Percentiles rank a stretch among this genome's conserved stretches.
phyloP scores from a whole-genome alignment of 92 coral and sea anemone species.

The Paragorgia papillata region DNA sequence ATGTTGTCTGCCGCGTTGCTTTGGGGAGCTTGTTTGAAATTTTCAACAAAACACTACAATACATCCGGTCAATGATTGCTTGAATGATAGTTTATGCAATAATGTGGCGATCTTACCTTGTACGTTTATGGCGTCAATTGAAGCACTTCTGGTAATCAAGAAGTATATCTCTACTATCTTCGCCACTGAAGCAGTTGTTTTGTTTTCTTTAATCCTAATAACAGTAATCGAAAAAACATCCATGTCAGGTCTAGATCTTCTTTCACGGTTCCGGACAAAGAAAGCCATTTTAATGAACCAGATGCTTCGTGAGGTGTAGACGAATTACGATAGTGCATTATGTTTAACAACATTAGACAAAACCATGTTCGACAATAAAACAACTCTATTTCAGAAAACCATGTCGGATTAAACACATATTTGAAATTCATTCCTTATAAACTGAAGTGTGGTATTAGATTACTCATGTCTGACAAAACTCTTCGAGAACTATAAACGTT shows the following conservation, averaged over 20 bases:
- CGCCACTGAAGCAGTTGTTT: not conserved
- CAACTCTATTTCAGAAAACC: not conserved
- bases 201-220: not conserved
- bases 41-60: conserved; percentile 22
- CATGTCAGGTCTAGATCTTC: too few relatives aligned
- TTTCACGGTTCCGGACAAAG: conserved; percentile 1
- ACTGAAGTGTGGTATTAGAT: too few relatives aligned
- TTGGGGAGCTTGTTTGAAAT: conserved; percentile 32
- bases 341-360: too few relatives aligned
- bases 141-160: not conserved
- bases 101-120: too few relatives aligned
- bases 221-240: conserved; percentile 37
- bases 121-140: not conserved
- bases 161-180: too few relatives aligned
- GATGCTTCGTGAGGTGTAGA: not conserved
- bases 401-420: not conserved
- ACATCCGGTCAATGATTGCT: conserved; percentile 37
- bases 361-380: not conserved
- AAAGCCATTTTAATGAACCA: not conserved
- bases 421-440: too few relatives aligned
- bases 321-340: too few relatives aligned
- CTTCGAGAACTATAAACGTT: too few relatives aligned
- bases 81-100: too few relatives aligned
- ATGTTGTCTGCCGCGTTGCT: conserved; percentile 13
- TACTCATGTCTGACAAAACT: too few relatives aligned